These are phyloP conservation scores for Microtus agrestis DNA, from an alignment of 2,797 vertebrate species.

Conservation along the genomic window DNA sequence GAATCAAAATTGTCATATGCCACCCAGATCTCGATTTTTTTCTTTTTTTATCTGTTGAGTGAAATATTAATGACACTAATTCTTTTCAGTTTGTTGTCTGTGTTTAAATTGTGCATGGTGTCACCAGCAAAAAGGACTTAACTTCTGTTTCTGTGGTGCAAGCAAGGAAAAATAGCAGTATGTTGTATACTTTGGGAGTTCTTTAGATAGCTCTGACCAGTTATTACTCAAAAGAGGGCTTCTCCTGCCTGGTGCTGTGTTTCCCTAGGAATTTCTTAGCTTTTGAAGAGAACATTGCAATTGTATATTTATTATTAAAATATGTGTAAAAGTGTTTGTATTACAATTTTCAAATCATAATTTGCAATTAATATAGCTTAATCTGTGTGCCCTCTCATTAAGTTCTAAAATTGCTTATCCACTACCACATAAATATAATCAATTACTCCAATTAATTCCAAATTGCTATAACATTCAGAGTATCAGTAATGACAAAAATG, in stretches of 20 bases:
- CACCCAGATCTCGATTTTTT: background rate
- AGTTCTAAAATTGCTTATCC: background rate
- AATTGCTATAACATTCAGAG: background rate
- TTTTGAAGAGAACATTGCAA: background rate
- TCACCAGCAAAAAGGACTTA: background rate
- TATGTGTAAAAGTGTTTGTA: background rate
- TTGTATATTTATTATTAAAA: background rate
- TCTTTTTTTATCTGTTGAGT: background rate
- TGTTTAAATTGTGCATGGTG: background rate
- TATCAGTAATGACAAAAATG: background rate
- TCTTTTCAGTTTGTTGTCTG: background rate
- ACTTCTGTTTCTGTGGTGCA: background rate
- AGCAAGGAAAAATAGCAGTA: background rate
- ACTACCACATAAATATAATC: background rate
- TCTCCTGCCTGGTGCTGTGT: no score
- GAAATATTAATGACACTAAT: background rate
- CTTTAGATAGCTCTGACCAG: background rate
- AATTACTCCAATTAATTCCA: background rate
- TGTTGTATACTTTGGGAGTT: fast-evolving
- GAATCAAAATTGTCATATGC: background rate
- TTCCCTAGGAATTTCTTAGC: background rate
- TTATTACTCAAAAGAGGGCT: background rate
- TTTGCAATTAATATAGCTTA: background rate
- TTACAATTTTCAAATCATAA: background rate
- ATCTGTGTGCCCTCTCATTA: background rate